Evolutionary conservation across 2,888 invertebrate species (phyloP).

Genomic region (Aphodius sticticus): DNA sequence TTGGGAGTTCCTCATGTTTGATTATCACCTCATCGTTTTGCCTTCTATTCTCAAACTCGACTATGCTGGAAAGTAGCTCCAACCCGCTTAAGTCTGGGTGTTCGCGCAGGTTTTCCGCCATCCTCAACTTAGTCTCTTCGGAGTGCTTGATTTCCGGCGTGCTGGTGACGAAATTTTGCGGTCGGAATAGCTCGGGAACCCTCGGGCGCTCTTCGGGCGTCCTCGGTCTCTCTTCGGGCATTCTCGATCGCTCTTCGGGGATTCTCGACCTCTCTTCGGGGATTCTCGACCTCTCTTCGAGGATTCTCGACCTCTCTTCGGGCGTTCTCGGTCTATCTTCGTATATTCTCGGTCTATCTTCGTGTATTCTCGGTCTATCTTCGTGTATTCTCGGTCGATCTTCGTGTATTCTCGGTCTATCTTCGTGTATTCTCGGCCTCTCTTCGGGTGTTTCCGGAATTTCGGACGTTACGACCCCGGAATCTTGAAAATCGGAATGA

Average conservation of each 20-base stretch:
- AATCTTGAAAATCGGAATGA: neutral
- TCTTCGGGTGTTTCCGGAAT: neutral
- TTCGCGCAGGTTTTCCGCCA: constrained; percentile 28
- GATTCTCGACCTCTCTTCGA: constrained; percentile 14
- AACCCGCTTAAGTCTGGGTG: constrained; percentile 79
- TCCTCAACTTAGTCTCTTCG: constrained; percentile 42
- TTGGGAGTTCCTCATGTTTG: constrained; percentile 44
- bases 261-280: constrained; percentile 25
- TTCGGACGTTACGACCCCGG: neutral
- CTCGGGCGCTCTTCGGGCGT: constrained; percentile 29
- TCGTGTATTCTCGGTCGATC: neutral
- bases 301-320: neutral
- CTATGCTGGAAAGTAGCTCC: constrained; percentile 84
- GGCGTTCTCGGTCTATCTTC: neutral
- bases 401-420: neutral
- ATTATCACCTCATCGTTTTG: constrained; percentile 49
- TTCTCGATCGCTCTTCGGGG: constrained; percentile 18
- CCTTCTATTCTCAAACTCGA: constrained; percentile 72
- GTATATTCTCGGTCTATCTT: constrained; percentile 19
- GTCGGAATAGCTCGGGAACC: constrained; percentile 23
- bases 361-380: neutral
- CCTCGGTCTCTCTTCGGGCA: constrained; percentile 7
- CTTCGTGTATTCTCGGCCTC: constrained; percentile 7
- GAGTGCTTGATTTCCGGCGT: constrained; percentile 6
- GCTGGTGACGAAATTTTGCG: neutral